These are phyloP conservation scores for Cylloceria caligata DNA, from an alignment of 2,888 invertebrate species.

Conservation along the genomic window DNA sequence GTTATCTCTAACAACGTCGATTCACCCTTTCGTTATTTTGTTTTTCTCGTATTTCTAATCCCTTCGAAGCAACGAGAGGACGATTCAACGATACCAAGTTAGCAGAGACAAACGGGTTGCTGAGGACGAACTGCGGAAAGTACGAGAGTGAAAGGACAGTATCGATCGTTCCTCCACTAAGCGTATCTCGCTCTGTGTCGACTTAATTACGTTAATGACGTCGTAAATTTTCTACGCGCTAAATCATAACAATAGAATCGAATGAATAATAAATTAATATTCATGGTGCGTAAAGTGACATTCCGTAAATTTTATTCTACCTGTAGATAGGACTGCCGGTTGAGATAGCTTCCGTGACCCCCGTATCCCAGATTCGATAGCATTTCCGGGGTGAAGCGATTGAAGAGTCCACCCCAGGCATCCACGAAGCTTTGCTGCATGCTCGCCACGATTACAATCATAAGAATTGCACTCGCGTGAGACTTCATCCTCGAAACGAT, in stretches of 20 bases:
- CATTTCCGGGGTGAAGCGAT: slow-evolving; percentile 95
- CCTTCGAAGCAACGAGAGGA: not conserved
- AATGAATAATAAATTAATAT: slow-evolving; percentile 1
- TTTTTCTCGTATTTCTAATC: slow-evolving; percentile 3
- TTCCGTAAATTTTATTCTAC: slow-evolving; percentile 81
- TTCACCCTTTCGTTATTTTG: not conserved
- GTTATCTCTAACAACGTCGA: not conserved
- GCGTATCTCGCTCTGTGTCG: slow-evolving; percentile 7
- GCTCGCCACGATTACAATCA: slow-evolving; percentile 74
- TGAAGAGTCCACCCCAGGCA: slow-evolving; percentile 94
- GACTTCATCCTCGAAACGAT: slow-evolving; percentile 60
- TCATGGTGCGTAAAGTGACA: not conserved
- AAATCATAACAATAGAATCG: not conserved
- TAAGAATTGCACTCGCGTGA: slow-evolving; percentile 70
- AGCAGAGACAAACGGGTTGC: not conserved
- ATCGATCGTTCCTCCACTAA: slow-evolving; percentile 27
- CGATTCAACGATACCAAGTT: not conserved
- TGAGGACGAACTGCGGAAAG: not conserved
- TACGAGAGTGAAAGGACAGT: slow-evolving; percentile 30
- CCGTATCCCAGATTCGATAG: slow-evolving; percentile 92
- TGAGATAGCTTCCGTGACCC: slow-evolving; percentile 86
- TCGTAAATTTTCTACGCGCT: not conserved
- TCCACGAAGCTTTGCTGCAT: slow-evolving; percentile 81
- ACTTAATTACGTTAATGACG: slow-evolving; percentile 62
- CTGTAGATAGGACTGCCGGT: slow-evolving; percentile 85